Evolutionary conservation across 2,888 invertebrate genomes (phyloP).

Genomic region (Cantharis rufa): DNA sequence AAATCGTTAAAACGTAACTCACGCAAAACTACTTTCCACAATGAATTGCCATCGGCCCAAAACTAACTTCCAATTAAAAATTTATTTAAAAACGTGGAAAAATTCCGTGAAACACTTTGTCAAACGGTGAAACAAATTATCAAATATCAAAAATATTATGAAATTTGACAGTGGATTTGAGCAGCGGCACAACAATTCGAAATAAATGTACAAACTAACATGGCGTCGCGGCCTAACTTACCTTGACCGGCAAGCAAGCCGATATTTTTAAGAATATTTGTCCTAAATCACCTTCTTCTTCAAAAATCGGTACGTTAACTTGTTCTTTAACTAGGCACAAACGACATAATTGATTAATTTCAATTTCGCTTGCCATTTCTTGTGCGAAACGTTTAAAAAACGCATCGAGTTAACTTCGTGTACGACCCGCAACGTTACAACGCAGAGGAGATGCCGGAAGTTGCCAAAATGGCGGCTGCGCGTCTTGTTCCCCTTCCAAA

Average conservation of each 20-base stretch:
- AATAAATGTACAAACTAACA: constrained; percentile 31
- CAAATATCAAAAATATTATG: neutral
- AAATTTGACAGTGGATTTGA: neutral
- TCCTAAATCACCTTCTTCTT: constrained; percentile 65
- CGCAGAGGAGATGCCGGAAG: constrained; percentile 26
- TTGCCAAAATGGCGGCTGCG: constrained; percentile 11
- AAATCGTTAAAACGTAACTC: neutral
- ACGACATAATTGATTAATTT: constrained; percentile 53
- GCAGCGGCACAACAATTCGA: neutral
- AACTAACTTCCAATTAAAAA: neutral
- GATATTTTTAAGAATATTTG: constrained; percentile 70
- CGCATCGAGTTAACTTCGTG: constrained; percentile 3
- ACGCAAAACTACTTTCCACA: constrained; percentile 1
- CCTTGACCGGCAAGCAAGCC: constrained; percentile 75
- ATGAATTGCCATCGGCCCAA: neutral
- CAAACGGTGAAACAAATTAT: neutral
- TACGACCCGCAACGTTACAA: constrained; percentile 13
- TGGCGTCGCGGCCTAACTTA: constrained; percentile 55
- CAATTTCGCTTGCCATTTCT: constrained; percentile 50
- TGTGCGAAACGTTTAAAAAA: constrained; percentile 6
- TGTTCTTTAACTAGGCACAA: constrained; percentile 55
- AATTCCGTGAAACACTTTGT: neutral
- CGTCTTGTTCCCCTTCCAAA: neutral
- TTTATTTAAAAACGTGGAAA: neutral
- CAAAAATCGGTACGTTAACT: constrained; percentile 72